Conservation (phyloP, 2,797 vertebrate genomes). For the Pangasius macronema region DNA sequence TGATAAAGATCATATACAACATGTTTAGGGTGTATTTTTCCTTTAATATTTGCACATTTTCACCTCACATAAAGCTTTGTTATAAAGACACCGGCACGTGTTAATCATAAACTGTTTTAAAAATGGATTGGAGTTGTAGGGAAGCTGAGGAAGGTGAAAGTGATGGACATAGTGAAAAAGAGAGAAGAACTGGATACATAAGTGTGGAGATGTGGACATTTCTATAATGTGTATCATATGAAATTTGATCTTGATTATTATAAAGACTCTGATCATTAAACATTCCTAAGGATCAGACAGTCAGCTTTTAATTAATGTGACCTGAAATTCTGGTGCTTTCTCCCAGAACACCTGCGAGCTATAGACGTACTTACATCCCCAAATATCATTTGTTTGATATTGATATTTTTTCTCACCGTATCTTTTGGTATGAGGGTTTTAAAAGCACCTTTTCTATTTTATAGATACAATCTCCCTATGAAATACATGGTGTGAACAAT, state of each 20-base stretch:
- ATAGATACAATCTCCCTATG: constrained; percentile 41
- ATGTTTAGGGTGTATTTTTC: neutral
- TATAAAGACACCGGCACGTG: neutral
- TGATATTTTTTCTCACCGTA: neutral
- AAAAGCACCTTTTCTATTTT: constrained; percentile 27
- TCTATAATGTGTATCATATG: neutral
- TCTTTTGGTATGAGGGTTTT: neutral
- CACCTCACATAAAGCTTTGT: neutral
- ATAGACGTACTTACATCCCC: neutral
- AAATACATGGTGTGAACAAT: constrained; percentile 25
- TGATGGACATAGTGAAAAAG: neutral
- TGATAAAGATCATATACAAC: neutral
- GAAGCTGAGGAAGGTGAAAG: neutral
- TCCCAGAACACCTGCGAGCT: neutral
- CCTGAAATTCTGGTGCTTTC: neutral
- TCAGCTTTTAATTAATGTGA: neutral
- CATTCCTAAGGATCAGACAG: neutral
- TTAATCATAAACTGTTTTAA: neutral
- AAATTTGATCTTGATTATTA: neutral
- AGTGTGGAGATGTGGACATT: neutral
- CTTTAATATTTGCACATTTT: neutral
- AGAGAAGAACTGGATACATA: neutral
- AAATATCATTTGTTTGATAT: constrained; percentile 1
- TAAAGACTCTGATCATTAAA: neutral
- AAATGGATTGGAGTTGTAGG: neutral